Conservation (phyloP, 53 echinoderm and acorn worm genomes). For the Echinarachnius parma region DNA sequence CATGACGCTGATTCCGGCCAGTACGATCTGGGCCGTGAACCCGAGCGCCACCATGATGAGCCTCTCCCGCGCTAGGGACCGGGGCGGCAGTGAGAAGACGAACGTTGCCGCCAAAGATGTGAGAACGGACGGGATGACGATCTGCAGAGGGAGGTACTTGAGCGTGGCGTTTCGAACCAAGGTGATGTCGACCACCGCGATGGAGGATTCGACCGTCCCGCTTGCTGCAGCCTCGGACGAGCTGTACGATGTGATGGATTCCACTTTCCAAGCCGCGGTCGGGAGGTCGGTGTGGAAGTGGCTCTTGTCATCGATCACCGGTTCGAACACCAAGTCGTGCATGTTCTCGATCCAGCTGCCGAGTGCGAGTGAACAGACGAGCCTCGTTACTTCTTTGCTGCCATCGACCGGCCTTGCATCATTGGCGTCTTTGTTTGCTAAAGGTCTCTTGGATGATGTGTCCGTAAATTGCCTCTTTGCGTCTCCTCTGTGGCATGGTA, state of each 20-base stretch:
- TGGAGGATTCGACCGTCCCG: neutral
- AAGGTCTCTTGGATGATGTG: neutral
- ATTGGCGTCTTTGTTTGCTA: neutral
- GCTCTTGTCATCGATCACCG: too few relatives aligned
- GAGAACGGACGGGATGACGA: constrained; percentile 18
- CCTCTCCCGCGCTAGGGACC: constrained; percentile 31
- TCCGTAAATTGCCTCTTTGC: neutral
- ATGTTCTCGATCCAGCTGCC: too few relatives aligned
- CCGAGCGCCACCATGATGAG: constrained; percentile 24
- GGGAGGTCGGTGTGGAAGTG: neutral
- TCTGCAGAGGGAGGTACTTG: constrained; percentile 5
- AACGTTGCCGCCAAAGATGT: constrained; percentile 14
- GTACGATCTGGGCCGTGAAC: constrained; percentile 10
- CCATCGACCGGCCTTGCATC: neutral
- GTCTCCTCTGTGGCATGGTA: constrained; percentile 4
- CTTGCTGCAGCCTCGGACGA: neutral
- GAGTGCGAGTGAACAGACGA: too few relatives aligned
- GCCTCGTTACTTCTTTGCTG: too few relatives aligned
- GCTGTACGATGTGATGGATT: neutral
- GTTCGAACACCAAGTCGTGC: too few relatives aligned
- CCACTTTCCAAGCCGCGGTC: neutral
- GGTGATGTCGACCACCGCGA: constrained; percentile 5
- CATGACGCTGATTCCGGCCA: constrained; percentile 29
- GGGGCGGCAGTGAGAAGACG: constrained; percentile 37
- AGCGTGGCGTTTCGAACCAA: neutral